Percentiles rank a stretch among this genome's conserved stretches.
phyloP scores from a whole-genome alignment of 2,888 invertebrate genomes.

The Drosophila imparisetae region DNA sequence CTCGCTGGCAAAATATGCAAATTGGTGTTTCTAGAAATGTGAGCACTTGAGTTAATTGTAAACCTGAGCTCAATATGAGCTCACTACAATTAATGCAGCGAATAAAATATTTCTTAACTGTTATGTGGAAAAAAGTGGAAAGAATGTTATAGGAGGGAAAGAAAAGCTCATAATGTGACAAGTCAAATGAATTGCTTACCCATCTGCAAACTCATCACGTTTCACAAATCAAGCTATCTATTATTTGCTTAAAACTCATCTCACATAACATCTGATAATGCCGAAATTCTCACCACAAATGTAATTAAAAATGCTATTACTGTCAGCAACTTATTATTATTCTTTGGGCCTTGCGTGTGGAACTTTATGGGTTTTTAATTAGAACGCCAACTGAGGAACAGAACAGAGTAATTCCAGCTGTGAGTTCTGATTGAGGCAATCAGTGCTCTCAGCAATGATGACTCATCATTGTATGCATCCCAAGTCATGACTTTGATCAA shows the following conservation, averaged over 20 bases:
- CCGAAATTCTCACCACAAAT: constrained; percentile 52
- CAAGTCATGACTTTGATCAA: constrained; percentile 45
- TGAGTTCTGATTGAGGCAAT: constrained; percentile 55
- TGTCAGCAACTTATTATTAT: constrained; percentile 41
- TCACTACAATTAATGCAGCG: constrained; percentile 27
- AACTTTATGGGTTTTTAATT: constrained; percentile 59
- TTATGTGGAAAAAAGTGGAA: background rate
- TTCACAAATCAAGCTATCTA: constrained; percentile 24
- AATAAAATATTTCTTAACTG: background rate
- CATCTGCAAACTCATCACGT: constrained; percentile 48
- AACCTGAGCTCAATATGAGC: constrained; percentile 34
- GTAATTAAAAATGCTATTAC: constrained; percentile 57
- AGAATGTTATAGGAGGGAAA: background rate
- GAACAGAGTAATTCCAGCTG: constrained; percentile 42
- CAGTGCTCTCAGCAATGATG: constrained; percentile 21
- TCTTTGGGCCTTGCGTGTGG: constrained; percentile 44
- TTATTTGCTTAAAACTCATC: constrained; percentile 32
- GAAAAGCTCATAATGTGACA: background rate
- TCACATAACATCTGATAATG: constrained; percentile 50
- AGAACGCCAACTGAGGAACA: constrained; percentile 44
- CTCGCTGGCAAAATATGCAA: constrained; percentile 62
- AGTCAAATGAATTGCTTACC: constrained; percentile 14
- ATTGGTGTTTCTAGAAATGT: constrained; percentile 48
- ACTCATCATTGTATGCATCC: constrained; percentile 35
- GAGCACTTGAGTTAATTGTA: constrained; percentile 46